Evolutionary conservation across 2,888 invertebrate genomes (phyloP).

Genomic region (Leptopilina syphax): DNA sequence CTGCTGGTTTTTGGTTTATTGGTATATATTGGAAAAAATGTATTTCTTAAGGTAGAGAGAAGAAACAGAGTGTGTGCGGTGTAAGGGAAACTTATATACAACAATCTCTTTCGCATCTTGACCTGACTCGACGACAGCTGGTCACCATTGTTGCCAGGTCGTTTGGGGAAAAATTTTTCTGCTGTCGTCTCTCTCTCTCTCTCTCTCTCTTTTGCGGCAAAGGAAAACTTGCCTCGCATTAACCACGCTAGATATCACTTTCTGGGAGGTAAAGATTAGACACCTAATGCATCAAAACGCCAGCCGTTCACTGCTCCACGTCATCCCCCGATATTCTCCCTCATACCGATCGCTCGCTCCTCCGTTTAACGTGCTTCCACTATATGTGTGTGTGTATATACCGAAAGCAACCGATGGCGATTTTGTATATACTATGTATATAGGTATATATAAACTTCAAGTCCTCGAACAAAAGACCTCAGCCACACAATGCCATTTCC

Average conservation of each 20-base stretch:
- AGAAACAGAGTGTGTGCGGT: neutral
- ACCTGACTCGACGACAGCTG: slow-evolving; percentile 41
- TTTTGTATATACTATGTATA: neutral
- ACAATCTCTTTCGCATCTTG: slow-evolving; percentile 33
- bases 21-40: slow-evolving; percentile 14
- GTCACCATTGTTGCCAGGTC: slow-evolving; percentile 39
- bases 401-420: slow-evolving; percentile 17
- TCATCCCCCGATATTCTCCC: slow-evolving; percentile 7
- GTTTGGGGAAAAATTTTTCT: slow-evolving; percentile 28
- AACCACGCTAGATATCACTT: slow-evolving; percentile 41
- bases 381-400: neutral
- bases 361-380: slow-evolving; percentile 4
- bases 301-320: slow-evolving; percentile 25
- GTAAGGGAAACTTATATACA: neutral
- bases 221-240: slow-evolving; percentile 38
- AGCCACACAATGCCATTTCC: slow-evolving; percentile 30
- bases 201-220: slow-evolving; percentile 25
- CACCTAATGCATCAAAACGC: slow-evolving; percentile 40
- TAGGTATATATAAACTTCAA: no score
- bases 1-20: slow-evolving; percentile 32
- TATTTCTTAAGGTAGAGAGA: slow-evolving; percentile 1
- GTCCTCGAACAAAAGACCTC: slow-evolving; percentile 29
- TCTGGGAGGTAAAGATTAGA: slow-evolving; percentile 41
- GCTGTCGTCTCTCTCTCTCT: neutral
- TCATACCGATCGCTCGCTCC: neutral